phyloP scores from a whole-genome alignment of 2,888 invertebrate genomes.

The Campoplex nolae region DNA sequence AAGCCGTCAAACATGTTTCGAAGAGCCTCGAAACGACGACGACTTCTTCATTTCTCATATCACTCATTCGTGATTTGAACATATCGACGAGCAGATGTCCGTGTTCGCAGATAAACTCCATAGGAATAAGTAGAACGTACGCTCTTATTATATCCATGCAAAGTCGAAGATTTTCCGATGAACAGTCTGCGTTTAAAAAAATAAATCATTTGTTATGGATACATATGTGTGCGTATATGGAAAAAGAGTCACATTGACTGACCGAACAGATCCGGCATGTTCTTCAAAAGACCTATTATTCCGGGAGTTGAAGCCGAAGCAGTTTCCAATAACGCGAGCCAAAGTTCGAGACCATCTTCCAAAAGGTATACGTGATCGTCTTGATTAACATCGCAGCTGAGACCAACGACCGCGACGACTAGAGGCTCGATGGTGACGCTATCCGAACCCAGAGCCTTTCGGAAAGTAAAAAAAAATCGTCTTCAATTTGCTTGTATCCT shows the following conservation, averaged over 20 bases:
- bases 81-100: conserved; percentile 90
- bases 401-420: conserved; percentile 88
- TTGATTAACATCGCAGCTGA: conserved; percentile 92
- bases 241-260: conserved; percentile 61
- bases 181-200: conserved; percentile 88
- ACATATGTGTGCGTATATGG: too few relatives aligned
- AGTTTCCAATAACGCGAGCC: conserved; percentile 94
- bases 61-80: conserved; percentile 90
- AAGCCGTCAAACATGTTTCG: conserved; percentile 91
- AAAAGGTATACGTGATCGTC: conserved; percentile 94
- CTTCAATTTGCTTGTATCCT: background rate
- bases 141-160: conserved; percentile 93
- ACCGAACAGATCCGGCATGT: conserved; percentile 91
- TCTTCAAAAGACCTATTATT: conserved; percentile 90
- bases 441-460: conserved; percentile 85
- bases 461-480: background rate
- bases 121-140: conserved; percentile 92
- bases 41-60: conserved; percentile 91
- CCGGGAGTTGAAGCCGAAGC: conserved; percentile 87
- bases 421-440: conserved; percentile 85
- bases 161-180: conserved; percentile 92
- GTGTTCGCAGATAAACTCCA: conserved; percentile 90
- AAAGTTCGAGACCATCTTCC: conserved; percentile 96
- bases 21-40: conserved; percentile 91
- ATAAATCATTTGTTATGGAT: background rate